Conservation (phyloP, 2,797 vertebrate genomes). For the Pseudochaenichthys georgianus region DNA sequence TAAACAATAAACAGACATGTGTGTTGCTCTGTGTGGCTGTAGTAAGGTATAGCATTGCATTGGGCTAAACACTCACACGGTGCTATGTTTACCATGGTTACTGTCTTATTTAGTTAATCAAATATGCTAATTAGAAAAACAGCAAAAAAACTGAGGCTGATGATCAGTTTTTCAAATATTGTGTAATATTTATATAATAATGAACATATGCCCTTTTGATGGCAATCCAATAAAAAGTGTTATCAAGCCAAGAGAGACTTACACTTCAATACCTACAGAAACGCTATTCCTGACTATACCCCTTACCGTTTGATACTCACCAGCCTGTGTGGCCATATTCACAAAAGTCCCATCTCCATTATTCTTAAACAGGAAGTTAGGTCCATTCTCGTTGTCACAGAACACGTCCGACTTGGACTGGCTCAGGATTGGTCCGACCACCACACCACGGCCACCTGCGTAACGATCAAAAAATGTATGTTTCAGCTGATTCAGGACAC, state of each 20-base stretch:
- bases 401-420: conserved; percentile 91
- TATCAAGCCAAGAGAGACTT: too few relatives aligned
- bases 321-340: conserved; percentile 85
- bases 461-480: not conserved
- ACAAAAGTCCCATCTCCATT: conserved; percentile 90
- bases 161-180: not conserved
- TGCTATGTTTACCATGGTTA: too few relatives aligned
- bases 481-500: not conserved
- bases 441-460: conserved; percentile 92
- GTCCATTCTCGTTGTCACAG: conserved; percentile 95
- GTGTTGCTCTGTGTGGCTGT: not conserved
- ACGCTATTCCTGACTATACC: not conserved
- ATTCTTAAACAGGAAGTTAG: conserved; percentile 96
- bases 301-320: conserved; percentile 74
- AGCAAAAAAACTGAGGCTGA: not conserved
- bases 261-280: too few relatives aligned
- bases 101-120: too few relatives aligned
- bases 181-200: not conserved
- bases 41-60: not conserved
- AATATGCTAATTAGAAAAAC: not conserved
- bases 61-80: not conserved
- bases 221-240: not conserved
- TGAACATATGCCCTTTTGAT: not conserved
- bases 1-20: not conserved
- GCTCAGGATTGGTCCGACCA: conserved; percentile 93